phyloP scores from a whole-genome alignment of 2,113 vertebrate genomes.

The Sus scrofa region DNA sequence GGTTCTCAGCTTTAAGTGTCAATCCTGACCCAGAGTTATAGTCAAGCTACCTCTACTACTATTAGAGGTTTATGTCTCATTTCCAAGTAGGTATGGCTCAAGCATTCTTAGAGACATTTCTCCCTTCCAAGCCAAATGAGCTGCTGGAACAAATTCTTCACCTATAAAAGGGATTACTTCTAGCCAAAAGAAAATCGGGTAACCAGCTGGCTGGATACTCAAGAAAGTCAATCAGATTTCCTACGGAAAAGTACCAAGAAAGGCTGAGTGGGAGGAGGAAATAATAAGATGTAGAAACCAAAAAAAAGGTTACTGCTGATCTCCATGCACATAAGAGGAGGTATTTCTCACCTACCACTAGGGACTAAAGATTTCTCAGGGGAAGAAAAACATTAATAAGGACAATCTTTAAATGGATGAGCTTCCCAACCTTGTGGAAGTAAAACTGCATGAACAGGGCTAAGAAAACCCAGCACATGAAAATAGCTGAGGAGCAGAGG shows the following conservation, averaged over 20 bases:
- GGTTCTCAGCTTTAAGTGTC: conserved; percentile 12
- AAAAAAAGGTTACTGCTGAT: conserved; percentile 43
- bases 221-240: conserved; percentile 55
- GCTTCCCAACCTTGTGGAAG: neutral
- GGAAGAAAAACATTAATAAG: conserved; percentile 32
- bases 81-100: conserved; percentile 24
- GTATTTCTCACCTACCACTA: conserved; percentile 51
- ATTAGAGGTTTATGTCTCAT: neutral
- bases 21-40: conserved; percentile 7
- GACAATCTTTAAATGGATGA: conserved; percentile 48
- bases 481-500: conserved; percentile 30
- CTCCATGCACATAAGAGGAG: neutral
- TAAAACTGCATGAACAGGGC: conserved; percentile 27
- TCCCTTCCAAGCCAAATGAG: conserved; percentile 39
- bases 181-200: conserved; percentile 27
- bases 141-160: conserved; percentile 49
- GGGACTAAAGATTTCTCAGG: conserved; percentile 15
- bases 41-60: neutral
- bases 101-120: neutral
- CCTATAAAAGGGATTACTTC: conserved; percentile 61
- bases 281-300: conserved; percentile 63
- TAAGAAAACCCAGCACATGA: conserved; percentile 53
- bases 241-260: conserved; percentile 69
- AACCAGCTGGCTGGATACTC: conserved; percentile 12
- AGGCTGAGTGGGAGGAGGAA: conserved; percentile 61